Base-by-base conservation (phyloP, 2,888 invertebrate species). In the Oxystoma pomonae region DNA sequence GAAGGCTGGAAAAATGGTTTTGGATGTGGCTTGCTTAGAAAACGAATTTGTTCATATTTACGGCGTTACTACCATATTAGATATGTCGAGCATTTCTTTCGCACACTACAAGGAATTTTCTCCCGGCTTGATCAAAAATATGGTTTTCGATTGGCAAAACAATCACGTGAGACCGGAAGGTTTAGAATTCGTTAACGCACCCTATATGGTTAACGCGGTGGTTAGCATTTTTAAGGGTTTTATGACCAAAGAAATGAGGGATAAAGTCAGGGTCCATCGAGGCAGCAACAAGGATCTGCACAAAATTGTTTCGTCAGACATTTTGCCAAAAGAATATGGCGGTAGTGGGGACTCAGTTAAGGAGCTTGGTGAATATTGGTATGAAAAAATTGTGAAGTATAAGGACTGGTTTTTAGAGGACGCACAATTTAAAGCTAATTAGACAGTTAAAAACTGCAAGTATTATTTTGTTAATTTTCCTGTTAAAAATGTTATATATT, bases 91-190 rank as follows among this genome's bases (percentile, higher is more conserved):
- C 1, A 82, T 86, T 0, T 79, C 83, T 1, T 70, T 86, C 35
- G 53, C 50, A n/a, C 88, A 89, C 71, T 87, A 84, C 0, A 72
- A 83, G 50, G 86, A 87, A 70, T 72, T 89, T 68, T 83, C 84
- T 19, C 86, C 87, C 0, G 76, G 74, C 22, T 74, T 86, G 0
- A 83, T 89, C 9, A 86, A 84, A 68, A 84, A 83, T 66, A 80
- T 85, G 1, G 87, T 89, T 0, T 83, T 84, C 67, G 83, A 86
- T 19, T 88, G 87, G 88, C 87, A 88, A 78, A 86, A 87, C 63
- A 90, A 90, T 76, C 90, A 90, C 3, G 83, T 87, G 20, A 83
- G 89, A 69, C 85, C 87, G 18, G 86, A 87, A 71, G 82, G 85
- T 2, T 77, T 91, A 65, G 87, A 90, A 70, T 89, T 90, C 72